These are phyloP conservation scores for Xanthostigma xanthostigma DNA, from an alignment of 2,888 invertebrate genomes.

Conservation along the genomic window DNA sequence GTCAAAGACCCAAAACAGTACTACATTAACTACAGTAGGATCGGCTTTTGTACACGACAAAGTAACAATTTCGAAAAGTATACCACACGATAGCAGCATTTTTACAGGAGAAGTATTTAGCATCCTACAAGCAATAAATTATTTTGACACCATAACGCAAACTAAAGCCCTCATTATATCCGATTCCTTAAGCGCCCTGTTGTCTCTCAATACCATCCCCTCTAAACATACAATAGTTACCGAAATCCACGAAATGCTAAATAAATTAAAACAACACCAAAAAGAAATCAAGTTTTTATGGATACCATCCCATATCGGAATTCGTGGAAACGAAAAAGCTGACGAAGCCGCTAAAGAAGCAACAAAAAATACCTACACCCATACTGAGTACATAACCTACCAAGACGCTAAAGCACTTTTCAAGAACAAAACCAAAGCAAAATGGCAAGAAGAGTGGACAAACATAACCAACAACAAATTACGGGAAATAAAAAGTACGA, in stretches of 20 bases:
- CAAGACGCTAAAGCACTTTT: conserved; percentile 1
- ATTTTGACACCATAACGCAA: not conserved
- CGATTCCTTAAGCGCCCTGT: not conserved
- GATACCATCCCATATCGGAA: conserved; percentile 3
- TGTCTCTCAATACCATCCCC: not conserved
- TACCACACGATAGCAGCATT: not conserved
- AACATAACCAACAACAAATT: conserved; percentile 3
- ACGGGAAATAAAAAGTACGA: not conserved
- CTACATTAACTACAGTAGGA: not conserved
- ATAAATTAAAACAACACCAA: not conserved
- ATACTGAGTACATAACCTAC: not conserved
- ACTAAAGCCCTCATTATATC: not conserved
- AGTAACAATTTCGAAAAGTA: not conserved
- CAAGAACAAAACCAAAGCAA: conserved; percentile 1
- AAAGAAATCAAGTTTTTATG: conserved; percentile 2
- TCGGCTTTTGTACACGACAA: not conserved
- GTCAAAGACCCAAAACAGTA: not conserved
- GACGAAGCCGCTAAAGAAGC: conserved; percentile 3
- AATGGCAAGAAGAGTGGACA: conserved; percentile 1
- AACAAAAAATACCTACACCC: not conserved
- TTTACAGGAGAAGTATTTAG: conserved; percentile 1
- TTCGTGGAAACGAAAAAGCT: conserved; percentile 3
- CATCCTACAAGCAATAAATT: not conserved
- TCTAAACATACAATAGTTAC: not conserved
- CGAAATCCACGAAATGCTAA: not conserved